phyloP scores from a whole-genome alignment of 2,797 vertebrate species.

The Sus cebifrons region DNA sequence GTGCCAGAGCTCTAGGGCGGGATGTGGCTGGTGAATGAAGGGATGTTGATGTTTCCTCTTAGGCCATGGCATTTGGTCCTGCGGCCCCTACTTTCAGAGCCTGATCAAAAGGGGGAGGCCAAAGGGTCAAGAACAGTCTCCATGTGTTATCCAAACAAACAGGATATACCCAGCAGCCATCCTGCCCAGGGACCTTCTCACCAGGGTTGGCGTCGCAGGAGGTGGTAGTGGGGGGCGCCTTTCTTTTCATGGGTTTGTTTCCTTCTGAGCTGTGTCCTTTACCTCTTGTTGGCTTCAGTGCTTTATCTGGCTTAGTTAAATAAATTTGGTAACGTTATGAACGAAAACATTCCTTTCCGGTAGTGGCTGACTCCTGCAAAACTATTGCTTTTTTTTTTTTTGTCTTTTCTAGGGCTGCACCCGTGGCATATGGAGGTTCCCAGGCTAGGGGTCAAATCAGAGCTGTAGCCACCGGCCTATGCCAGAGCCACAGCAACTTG shows the following conservation, averaged over 20 bases:
- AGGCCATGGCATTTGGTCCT: neutral
- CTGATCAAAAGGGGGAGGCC: neutral
- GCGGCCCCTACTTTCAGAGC: neutral
- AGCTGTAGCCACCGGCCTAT: too few relatives aligned
- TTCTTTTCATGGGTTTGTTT: conserved; percentile 6
- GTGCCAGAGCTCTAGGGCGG: neutral
- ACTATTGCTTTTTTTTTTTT: too few relatives aligned
- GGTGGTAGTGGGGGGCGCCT: rapidly evolving
- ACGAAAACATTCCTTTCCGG: neutral
- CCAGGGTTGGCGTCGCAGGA: neutral
- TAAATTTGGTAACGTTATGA: neutral
- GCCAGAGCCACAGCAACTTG: too few relatives aligned
- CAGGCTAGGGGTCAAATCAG: too few relatives aligned
- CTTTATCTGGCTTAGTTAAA: conserved; percentile 8
- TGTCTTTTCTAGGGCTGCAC: too few relatives aligned
- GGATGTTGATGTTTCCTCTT: neutral
- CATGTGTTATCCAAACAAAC: neutral
- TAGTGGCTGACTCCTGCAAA: neutral
- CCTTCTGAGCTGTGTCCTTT: neutral
- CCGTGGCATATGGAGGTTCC: too few relatives aligned
- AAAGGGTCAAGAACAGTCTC: neutral
- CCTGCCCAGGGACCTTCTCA: neutral
- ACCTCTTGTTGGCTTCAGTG: neutral
- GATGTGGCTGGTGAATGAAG: neutral
- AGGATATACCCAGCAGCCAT: neutral